Percentiles rank a stretch among this genome's conserved stretches.
Conservation (phyloP, 2,888 invertebrate species). For the Smittia sp. region DNA sequence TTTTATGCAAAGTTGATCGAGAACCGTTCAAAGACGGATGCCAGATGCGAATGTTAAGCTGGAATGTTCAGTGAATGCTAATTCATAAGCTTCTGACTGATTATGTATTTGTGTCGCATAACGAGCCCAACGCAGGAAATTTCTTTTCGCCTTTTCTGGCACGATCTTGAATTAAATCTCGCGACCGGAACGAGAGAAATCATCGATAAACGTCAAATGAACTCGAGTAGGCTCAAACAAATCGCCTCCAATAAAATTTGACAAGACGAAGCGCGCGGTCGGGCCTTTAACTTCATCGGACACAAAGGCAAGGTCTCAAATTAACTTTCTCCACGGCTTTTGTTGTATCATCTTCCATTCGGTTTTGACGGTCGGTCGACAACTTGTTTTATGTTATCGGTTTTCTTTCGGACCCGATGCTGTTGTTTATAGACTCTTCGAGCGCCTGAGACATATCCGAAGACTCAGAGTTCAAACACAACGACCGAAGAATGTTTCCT, state of each 20-base stretch:
- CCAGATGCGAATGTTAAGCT: no score
- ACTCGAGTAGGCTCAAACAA: background rate
- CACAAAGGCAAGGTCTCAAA: background rate
- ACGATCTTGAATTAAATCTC: background rate
- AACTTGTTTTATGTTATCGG: constrained; percentile 1
- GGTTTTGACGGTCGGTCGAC: background rate
- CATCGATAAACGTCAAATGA: background rate
- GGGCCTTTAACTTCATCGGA: background rate
- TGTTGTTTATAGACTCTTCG: background rate
- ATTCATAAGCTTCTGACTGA: background rate
- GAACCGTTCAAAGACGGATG: no score
- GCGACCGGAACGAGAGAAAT: constrained; percentile 2
- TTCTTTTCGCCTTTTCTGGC: background rate
- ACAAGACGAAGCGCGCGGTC: background rate
- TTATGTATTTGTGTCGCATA: constrained; percentile 20
- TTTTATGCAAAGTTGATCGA: no score
- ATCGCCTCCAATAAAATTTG: background rate
- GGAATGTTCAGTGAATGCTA: background rate
- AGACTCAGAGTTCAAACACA: background rate
- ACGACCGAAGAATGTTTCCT: background rate
- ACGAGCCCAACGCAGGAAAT: background rate
- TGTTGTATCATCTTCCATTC: background rate
- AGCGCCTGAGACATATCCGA: background rate
- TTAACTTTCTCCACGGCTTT: constrained; percentile 4
- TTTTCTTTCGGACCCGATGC: background rate